Base-by-base conservation (phyloP, 2,797 vertebrate genomes). In the Chaunax sp. region DNA sequence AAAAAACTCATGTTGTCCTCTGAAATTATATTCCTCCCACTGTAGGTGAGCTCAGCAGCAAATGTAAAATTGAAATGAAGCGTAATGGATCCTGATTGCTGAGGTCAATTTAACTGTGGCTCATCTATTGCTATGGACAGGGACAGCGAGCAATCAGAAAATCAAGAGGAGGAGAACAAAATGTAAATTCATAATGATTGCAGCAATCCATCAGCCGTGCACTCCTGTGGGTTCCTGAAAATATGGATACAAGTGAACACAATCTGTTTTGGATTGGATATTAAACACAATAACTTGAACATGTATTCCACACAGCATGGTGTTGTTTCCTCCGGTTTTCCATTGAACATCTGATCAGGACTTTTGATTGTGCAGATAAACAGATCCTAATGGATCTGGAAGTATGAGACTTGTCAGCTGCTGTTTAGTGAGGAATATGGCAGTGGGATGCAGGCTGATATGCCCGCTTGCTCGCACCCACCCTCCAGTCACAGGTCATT, bases 361-460 rank as follows among this genome's bases (percentile, higher is more conserved):
- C 76, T 75, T 51, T 56, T 43, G 35, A 40, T 49, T 22, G 46
- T 18, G 46, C 60, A 33, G 37, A 19, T 59, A 43, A 43, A 26
- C 49, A 30, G 19, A 64, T 25, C 30, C 18, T 82, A 73, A 83
- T 78, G 62, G 71, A 67, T 54, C 46, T 68, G 50, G 73, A 78
- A 79, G 83, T 81, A 81, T 84, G 82, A 72, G 69, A 75, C 69
- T 74, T 78, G 80, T 83, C 84, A 85, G 72, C 70, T 60, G 43
- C 46, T 68, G 66, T 70, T 63, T 80, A 83, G 77, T 75, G 75
- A 76, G 49, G 69, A 63, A 79, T 79, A 73, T 74, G 67, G 51
- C 63, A 69, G 77, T 70, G 66, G 66, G 82, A 84, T 86, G 87
- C 35, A 19, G 33, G 44, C 77, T 80, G 67, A 22, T 64, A 1